phyloP scores from a whole-genome alignment of 2,888 invertebrate species.

The Smittia aterrima region DNA sequence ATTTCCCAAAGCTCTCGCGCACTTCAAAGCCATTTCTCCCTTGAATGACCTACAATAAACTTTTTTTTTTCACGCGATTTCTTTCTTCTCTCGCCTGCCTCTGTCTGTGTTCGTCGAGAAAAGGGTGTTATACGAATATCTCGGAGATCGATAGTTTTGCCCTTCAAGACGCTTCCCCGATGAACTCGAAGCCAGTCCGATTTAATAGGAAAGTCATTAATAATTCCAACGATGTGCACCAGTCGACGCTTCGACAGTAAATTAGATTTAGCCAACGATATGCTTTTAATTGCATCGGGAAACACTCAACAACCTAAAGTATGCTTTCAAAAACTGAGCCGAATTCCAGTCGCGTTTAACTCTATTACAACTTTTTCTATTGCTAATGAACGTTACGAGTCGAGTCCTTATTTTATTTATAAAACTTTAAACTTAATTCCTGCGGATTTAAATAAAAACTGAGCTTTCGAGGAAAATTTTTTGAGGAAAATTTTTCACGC shows the following conservation, averaged over 20 bases:
- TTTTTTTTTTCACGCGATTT: slow-evolving; percentile 26
- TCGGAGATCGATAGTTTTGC: slow-evolving; percentile 35
- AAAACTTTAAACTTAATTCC: slow-evolving; percentile 26
- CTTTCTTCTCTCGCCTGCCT: slow-evolving; percentile 11
- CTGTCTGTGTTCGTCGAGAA: slow-evolving; percentile 3
- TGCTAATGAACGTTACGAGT: background rate
- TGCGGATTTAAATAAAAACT: slow-evolving; percentile 38
- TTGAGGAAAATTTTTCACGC: slow-evolving; percentile 13
- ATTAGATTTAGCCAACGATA: background rate
- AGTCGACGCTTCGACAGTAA: background rate
- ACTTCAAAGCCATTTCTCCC: background rate
- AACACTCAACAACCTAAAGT: background rate
- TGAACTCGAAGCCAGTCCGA: background rate
- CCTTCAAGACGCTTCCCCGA: slow-evolving; percentile 23
- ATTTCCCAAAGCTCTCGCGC: background rate
- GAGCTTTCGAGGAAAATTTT: slow-evolving; percentile 33
- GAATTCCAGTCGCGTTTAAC: background rate
- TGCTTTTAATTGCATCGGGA: background rate
- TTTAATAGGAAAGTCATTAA: background rate
- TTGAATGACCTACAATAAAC: slow-evolving; percentile 13
- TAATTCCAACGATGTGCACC: background rate
- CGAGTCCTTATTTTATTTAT: background rate
- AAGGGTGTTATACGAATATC: slow-evolving; percentile 26
- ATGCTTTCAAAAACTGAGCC: background rate
- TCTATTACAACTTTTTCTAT: background rate